Conservation (phyloP, 2,888 invertebrate genomes). For the Spilosoma lubricipeda region DNA sequence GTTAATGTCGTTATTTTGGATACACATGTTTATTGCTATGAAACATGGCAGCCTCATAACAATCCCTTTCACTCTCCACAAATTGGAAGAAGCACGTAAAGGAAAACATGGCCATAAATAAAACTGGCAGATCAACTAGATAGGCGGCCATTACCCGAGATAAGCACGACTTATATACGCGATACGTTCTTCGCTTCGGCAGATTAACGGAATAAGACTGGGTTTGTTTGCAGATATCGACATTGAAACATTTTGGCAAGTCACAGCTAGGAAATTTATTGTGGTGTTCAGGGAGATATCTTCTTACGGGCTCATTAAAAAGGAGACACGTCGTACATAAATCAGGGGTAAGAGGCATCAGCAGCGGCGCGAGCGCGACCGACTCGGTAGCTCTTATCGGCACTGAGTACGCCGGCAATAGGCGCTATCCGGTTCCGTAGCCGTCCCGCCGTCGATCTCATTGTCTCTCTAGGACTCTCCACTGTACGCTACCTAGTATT, state of each 20-base stretch:
- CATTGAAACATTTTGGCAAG: conserved; percentile 79
- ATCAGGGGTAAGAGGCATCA: conserved; percentile 78
- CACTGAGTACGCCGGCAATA: conserved; percentile 80
- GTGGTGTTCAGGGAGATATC: conserved; percentile 82
- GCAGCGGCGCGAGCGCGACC: conserved; percentile 59
- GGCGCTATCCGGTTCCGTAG: conserved; percentile 85
- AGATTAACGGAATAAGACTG: conserved; percentile 82
- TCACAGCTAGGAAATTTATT: conserved; percentile 82
- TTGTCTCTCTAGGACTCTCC: conserved; percentile 64
- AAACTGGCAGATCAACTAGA: conserved; percentile 85
- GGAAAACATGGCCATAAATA: conserved; percentile 86
- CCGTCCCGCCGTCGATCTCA: conserved; percentile 69
- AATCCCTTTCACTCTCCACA: conserved; percentile 86
- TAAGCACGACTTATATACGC: conserved; percentile 84
- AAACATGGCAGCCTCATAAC: conserved; percentile 85
- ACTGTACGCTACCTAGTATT: conserved; percentile 59
- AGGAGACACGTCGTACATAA: conserved; percentile 86
- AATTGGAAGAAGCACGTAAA: conserved; percentile 86
- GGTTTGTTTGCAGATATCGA: conserved; percentile 85
- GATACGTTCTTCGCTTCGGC: conserved; percentile 78
- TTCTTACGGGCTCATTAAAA: conserved; percentile 86
- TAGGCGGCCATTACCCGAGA: conserved; percentile 85
- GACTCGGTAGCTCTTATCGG: conserved; percentile 76
- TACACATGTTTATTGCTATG: conserved; percentile 85
- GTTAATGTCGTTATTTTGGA: conserved; percentile 83